Conservation (phyloP, 2,113 vertebrate genomes). For the Gnathonemus echidnorhynchus region DNA sequence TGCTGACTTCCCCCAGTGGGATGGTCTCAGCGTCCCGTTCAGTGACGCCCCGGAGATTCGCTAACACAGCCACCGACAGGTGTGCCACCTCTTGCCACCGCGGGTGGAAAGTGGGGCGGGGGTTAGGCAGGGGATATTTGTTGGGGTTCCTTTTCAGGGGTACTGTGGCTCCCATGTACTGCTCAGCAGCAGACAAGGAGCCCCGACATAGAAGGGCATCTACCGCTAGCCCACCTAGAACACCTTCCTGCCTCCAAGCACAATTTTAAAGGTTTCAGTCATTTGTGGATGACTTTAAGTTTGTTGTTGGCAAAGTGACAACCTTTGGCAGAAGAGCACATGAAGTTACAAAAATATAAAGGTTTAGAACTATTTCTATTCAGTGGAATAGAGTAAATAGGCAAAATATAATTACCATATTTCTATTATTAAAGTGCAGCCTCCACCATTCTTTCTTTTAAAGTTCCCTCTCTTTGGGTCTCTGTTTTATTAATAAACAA, state of each 20-base stretch:
- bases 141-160: background rate
- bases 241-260: background rate
- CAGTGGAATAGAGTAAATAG: background rate
- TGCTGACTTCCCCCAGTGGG: background rate
- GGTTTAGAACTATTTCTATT: background rate
- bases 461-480: background rate
- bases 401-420: background rate
- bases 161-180: background rate
- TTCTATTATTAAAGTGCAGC: background rate
- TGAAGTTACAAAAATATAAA: background rate
- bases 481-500: background rate
- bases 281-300: background rate
- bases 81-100: background rate
- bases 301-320: background rate
- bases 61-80: slow-evolving; percentile 40
- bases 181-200: background rate
- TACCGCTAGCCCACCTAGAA: background rate
- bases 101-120: background rate
- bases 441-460: background rate
- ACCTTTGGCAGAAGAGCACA: background rate
- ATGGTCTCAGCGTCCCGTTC: background rate
- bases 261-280: background rate
- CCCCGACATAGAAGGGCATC: background rate
- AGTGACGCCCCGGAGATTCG: slow-evolving; percentile 50
- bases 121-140: background rate